Conservation (phyloP, 2,113 vertebrate genomes). For the Pandion haliaetus region DNA sequence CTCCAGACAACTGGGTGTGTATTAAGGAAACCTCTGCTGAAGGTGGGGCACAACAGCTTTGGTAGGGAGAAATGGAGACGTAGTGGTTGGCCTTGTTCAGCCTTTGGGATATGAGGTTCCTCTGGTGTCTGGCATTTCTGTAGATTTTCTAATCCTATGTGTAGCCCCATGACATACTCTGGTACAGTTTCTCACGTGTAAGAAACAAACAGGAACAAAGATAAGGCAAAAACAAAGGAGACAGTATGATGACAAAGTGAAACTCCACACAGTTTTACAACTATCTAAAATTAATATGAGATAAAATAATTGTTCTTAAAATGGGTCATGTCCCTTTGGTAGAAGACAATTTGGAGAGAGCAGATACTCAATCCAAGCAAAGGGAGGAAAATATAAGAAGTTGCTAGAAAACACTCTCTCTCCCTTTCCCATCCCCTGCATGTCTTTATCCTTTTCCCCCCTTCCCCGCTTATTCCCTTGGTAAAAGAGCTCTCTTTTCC, state of each 20-base stretch:
- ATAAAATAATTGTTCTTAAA: background rate
- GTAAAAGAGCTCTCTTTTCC: background rate
- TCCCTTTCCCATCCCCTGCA: background rate
- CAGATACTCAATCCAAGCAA: background rate
- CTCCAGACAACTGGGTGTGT: background rate
- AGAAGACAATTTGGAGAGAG: background rate
- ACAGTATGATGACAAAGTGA: background rate
- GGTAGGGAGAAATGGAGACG: fast-evolving
- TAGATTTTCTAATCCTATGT: background rate
- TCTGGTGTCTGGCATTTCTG: background rate
- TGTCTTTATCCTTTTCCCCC: background rate
- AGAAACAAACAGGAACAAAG: background rate
- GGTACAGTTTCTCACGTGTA: background rate
- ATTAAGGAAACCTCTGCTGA: background rate
- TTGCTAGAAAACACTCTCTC: background rate
- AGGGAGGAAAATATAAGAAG: background rate
- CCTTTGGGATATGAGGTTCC: background rate
- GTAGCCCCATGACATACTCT: background rate
- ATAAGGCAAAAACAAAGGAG: background rate
- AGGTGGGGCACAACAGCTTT: fast-evolving
- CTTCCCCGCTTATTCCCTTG: background rate
- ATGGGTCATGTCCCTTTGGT: background rate
- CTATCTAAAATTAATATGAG: background rate
- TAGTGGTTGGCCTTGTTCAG: background rate
- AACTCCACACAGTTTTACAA: background rate